Evolutionary conservation across 2,113 vertebrate species (phyloP), one percentile per base, ranked within the genome.

Genomic region (Cynopterus brachyotis): DNA sequence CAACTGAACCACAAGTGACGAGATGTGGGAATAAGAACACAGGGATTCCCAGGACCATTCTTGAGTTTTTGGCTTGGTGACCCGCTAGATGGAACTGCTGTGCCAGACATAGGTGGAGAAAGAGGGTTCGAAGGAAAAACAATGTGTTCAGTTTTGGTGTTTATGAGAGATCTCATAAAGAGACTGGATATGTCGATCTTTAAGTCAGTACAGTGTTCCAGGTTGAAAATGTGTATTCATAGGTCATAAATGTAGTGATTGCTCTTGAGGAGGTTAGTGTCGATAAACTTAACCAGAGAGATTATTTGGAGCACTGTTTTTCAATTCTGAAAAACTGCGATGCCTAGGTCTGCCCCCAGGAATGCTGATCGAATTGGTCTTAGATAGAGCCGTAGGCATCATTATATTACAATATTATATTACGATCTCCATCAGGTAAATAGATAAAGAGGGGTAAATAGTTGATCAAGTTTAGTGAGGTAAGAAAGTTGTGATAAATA

Each of bases 21-120:
- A n/a, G 35, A 19, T 24, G 0, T 19, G 2, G 7, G 32, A 6
- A 42, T 1, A 35, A 59, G 42, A 91, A 5, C 7, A 8, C 0
- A 9, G 35, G 66, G 15, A 10, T n/a, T 40, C n/a, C 60, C 20
- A 28, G 45, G 16, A 8, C 37, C 11, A 0, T 0, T 26, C 30
- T 53, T 3, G 37, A 6, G 2, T 6, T 28, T 28, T 84, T 50
- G 17, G 19, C 22, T 75, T 24, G 19, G 37, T 6, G 17, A 9
- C 9, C 3, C 37, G 22, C 22, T 42, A 30, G 64, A 50, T 1
- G 17, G 9, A 20, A 32, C 42, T 37, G 4, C 37, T 40, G 19
- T 15, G 20, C 30, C 19, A 67, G 17, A 75, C 9, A 9, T 1
- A 40, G 15, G 35, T 24, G 16, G 62, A 45, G 30, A 73, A 62